These are phyloP conservation scores for Drosophila erecta DNA, from an alignment of 1,140 invertebrate genomes.

Conservation along the genomic window DNA sequence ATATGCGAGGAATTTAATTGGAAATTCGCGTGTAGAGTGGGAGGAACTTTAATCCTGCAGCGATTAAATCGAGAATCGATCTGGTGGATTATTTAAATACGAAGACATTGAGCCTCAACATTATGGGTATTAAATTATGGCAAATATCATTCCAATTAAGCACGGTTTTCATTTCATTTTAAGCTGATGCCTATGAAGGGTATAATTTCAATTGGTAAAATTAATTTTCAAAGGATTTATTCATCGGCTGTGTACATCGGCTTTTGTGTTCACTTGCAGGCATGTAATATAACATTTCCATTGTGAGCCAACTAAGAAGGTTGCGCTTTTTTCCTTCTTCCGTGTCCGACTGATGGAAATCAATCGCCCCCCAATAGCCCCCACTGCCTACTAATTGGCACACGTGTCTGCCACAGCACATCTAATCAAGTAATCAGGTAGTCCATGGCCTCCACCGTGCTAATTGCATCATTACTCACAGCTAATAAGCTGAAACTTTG, in stretches of 20 bases:
- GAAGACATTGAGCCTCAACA: slow-evolving; percentile 1
- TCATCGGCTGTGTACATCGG: too few species aligned
- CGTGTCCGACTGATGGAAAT: slow-evolving; percentile 19
- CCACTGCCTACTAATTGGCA: slow-evolving; percentile 50
- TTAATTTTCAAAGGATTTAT: background rate
- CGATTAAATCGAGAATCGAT: background rate
- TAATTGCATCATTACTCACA: slow-evolving; percentile 69
- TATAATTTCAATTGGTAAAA: too few species aligned
- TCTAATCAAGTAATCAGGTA: slow-evolving; percentile 40
- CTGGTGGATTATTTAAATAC: background rate
- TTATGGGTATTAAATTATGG: background rate
- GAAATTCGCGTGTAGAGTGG: background rate
- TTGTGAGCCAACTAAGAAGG: background rate
- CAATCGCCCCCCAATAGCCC: slow-evolving; percentile 35
- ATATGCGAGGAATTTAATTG: slow-evolving; percentile 36
- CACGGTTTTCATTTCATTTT: background rate
- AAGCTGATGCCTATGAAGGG: background rate
- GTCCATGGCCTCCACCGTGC: slow-evolving; percentile 22
- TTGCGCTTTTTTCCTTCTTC: slow-evolving; percentile 10
- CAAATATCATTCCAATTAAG: background rate
- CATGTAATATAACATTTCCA: too few species aligned
- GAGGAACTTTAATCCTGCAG: slow-evolving; percentile 16
- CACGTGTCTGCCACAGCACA: slow-evolving; percentile 34
- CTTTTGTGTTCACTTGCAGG: too few species aligned
- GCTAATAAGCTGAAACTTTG: slow-evolving; percentile 61